Conservation (phyloP, 2,113 vertebrate species). For the Cavia porcellus region DNA sequence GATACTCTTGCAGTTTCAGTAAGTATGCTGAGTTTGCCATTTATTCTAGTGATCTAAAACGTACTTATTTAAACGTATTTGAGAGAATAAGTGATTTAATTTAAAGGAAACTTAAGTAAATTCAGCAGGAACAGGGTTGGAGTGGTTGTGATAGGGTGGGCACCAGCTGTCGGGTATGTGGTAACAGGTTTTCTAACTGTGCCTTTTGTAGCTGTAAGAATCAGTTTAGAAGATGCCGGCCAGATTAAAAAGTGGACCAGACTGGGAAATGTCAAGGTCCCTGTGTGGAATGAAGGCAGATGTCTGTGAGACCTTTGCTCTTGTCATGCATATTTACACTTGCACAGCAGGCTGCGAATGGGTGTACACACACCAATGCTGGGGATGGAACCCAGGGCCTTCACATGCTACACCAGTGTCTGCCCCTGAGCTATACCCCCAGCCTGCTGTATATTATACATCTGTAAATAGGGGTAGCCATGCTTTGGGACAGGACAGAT, state of each 20-base stretch:
- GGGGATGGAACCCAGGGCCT: not conserved
- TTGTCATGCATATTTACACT: not conserved
- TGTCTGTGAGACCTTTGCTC: not conserved
- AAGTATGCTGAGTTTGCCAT: not conserved
- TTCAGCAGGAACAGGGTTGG: fast-evolving
- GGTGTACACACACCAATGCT: not conserved
- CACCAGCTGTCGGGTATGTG: too few relatives aligned
- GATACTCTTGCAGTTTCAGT: not conserved
- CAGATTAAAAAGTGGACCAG: not conserved
- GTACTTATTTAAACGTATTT: not conserved
- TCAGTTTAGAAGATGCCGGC: not conserved
- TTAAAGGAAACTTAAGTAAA: not conserved
- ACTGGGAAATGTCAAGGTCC: not conserved
- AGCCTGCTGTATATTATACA: not conserved
- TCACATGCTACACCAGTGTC: not conserved
- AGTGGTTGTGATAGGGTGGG: not conserved
- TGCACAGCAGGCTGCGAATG: not conserved
- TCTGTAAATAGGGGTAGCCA: not conserved
- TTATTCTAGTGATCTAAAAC: too few relatives aligned
- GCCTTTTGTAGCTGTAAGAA: not conserved
- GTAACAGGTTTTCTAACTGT: not conserved
- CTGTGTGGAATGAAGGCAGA: not conserved
- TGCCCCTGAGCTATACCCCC: not conserved
- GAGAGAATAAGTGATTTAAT: not conserved
- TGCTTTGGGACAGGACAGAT: not conserved